Conservation (phyloP, 2,797 vertebrate species). For the Rhodeus uyekii region DNA sequence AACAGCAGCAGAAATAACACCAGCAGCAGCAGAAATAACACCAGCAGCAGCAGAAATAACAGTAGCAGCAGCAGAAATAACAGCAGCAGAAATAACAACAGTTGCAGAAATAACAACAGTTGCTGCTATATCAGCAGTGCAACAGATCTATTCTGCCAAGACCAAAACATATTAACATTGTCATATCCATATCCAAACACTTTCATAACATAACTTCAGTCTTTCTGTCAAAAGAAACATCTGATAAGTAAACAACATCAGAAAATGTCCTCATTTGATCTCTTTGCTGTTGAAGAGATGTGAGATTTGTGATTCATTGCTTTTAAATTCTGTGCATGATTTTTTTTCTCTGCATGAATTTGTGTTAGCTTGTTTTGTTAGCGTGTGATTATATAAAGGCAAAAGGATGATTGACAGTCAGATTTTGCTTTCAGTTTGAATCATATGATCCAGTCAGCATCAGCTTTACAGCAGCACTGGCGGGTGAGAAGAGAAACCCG, state of each 20-base stretch:
- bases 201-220: neutral
- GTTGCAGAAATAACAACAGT: too few relatives aligned
- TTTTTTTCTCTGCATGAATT: too few relatives aligned
- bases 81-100: neutral
- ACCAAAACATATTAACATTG: neutral
- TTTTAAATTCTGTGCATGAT: neutral
- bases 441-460: constrained; percentile 6
- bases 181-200: neutral
- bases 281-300: neutral
- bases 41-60: too few relatives aligned
- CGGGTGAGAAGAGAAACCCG: neutral
- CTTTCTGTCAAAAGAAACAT: neutral
- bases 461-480: neutral
- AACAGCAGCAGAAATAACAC: fast-evolving
- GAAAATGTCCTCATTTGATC: neutral
- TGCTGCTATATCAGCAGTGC: neutral
- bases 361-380: too few relatives aligned
- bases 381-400: constrained; percentile 13
- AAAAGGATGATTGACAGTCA: constrained; percentile 9
- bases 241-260: neutral
- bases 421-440: constrained; percentile 4
- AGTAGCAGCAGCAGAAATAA: fast-evolving
- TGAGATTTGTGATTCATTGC: too few relatives aligned
- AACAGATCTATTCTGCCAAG: neutral
- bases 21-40: too few relatives aligned